Evolutionary conservation across 2,797 vertebrate species (phyloP).

Genomic region (Margarornis squamiger): DNA sequence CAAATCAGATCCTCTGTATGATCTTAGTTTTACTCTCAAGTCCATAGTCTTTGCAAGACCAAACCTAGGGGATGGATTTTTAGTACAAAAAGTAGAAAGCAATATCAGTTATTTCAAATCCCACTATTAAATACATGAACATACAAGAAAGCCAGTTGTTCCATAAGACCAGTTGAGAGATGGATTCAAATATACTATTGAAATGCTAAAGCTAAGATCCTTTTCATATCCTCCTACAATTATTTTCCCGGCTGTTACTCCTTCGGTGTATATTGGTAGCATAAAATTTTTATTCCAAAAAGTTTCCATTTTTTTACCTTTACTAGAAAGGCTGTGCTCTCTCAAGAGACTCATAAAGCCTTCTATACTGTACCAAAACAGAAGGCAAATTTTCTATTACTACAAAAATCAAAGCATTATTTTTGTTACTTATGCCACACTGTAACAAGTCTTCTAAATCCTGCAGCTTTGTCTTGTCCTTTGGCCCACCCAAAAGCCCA

Average conservation of each 20-base stretch:
- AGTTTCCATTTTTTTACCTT: not conserved
- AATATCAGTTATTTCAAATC: not conserved
- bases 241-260: not conserved
- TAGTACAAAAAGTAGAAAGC: not conserved
- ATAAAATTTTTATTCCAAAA: not conserved
- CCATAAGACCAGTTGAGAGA: not conserved
- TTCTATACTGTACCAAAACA: not conserved
- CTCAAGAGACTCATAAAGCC: not conserved
- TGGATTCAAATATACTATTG: not conserved
- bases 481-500: not conserved
- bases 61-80: not conserved
- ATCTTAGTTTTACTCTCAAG: not conserved
- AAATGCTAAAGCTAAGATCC: not conserved
- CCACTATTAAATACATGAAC: accelerated
- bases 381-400: not conserved
- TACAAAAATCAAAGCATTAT: not conserved
- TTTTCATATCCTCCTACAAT: not conserved
- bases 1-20: not conserved
- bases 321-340: not conserved
- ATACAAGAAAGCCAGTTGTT: not conserved
- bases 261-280: not conserved
- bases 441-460: not conserved
- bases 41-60: not conserved
- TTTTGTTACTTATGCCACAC: not conserved
- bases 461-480: not conserved